A percentile compares a stretch with the other conserved stretches of the same genome.
phyloP scores from a whole-genome alignment of 2,797 vertebrate genomes.

The Melanotaenia boesemani region DNA sequence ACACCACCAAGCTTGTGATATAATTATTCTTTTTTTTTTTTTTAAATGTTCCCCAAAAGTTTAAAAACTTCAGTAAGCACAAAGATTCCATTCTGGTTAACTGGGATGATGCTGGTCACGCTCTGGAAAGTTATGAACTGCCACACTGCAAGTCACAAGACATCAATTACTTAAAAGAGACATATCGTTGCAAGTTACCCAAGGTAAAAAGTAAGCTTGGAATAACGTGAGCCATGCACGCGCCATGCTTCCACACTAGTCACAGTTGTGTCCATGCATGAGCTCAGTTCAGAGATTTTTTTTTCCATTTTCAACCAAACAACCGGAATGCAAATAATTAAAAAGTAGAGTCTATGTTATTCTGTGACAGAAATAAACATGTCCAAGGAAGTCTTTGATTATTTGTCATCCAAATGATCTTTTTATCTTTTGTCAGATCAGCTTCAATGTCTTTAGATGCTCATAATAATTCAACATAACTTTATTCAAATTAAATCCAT shows the following conservation, averaged over 20 bases:
- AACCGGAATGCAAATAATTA: neutral
- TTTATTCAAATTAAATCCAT: neutral
- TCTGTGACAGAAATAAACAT: neutral
- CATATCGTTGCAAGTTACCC: slow-evolving; percentile 35
- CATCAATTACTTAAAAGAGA: slow-evolving; percentile 28
- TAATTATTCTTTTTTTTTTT: too few species aligned
- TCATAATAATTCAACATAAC: neutral
- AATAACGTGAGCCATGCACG: neutral
- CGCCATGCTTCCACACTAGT: neutral
- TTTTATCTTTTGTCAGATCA: neutral
- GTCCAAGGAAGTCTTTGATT: neutral
- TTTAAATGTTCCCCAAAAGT: neutral
- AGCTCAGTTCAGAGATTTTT: neutral
- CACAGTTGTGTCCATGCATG: accelerated
- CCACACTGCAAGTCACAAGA: slow-evolving; percentile 69
- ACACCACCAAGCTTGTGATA: too few species aligned
- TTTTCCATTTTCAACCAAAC: neutral
- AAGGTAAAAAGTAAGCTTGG: slow-evolving; percentile 29
- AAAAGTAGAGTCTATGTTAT: neutral
- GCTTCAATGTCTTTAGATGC: neutral
- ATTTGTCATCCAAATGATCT: slow-evolving; percentile 2
- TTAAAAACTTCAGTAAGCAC: neutral
- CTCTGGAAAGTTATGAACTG: slow-evolving; percentile 43
- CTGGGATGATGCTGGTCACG: slow-evolving; percentile 6
- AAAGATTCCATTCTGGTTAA: neutral